Conservation (phyloP, 2,888 invertebrate genomes). For the Ennomos quercinarius region DNA sequence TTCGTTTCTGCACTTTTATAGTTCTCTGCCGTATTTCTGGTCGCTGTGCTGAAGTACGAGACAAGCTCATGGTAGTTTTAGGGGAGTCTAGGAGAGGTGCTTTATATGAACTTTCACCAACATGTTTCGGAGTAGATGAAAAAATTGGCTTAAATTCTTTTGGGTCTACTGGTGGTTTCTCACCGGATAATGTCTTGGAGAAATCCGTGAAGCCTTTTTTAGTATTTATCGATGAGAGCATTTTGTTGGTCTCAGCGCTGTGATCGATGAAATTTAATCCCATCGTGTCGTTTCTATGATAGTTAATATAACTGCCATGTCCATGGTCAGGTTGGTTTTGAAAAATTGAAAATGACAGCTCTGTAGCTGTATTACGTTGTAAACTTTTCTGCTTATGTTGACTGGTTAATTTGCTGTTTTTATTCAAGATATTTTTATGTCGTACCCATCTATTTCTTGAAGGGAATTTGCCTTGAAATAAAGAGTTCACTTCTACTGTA, state of each 20-base stretch:
- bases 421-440: constrained; percentile 12
- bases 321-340: constrained; percentile 16
- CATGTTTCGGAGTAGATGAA: constrained; percentile 62
- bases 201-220: constrained; percentile 7
- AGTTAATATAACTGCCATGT: not conserved
- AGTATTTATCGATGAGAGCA: constrained; percentile 5
- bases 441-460: not conserved
- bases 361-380: constrained; percentile 18
- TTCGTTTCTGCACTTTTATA: constrained; percentile 25
- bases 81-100: constrained; percentile 3
- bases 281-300: not conserved
- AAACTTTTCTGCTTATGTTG: constrained; percentile 15
- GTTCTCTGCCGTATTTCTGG: constrained; percentile 20
- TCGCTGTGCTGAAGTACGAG: constrained; percentile 11
- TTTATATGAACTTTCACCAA: constrained; percentile 10
- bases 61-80: constrained; percentile 1
- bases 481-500: constrained; percentile 6
- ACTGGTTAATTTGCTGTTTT: constrained; percentile 11
- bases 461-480: constrained; percentile 4
- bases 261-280: constrained; percentile 2
- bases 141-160: constrained; percentile 57
- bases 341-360: constrained; percentile 52
- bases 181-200: constrained; percentile 9
- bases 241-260: not conserved
- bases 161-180: constrained; percentile 26